Conservation (phyloP, 2,888 invertebrate genomes). For the Ormyrus nitidulus region DNA sequence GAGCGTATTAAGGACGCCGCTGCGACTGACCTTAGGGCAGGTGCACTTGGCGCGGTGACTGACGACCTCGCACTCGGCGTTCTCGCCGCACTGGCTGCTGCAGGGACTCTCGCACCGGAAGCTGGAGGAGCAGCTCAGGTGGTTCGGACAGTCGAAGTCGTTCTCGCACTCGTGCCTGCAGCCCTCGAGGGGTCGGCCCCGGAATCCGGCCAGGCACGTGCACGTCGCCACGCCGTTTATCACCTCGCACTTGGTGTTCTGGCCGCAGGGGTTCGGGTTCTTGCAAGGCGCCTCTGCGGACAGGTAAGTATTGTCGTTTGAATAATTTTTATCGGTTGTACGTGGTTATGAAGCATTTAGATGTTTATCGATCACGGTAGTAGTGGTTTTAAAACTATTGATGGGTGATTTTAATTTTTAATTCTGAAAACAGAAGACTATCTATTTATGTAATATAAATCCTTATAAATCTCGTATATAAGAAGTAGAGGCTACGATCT, state of each 20-base stretch:
- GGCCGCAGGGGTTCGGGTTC: slow-evolving; percentile 88
- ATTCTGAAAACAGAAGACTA: too few relatives aligned
- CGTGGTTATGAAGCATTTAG: too few relatives aligned
- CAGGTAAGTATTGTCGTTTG: too few relatives aligned
- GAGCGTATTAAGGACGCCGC: too few relatives aligned
- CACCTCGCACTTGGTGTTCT: slow-evolving; percentile 88
- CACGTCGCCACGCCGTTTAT: slow-evolving; percentile 87
- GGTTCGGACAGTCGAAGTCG: slow-evolving; percentile 84
- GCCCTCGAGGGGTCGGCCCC: slow-evolving; percentile 86
- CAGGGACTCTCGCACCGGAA: slow-evolving; percentile 88
- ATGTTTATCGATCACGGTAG: too few relatives aligned
- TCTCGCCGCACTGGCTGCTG: slow-evolving; percentile 83
- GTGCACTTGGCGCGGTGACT: slow-evolving; percentile 87
- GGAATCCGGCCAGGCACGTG: slow-evolving; percentile 85
- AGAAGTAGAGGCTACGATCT: too few relatives aligned
- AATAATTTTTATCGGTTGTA: too few relatives aligned
- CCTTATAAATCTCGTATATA: too few relatives aligned
- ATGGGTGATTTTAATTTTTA: too few relatives aligned
- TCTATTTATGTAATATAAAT: too few relatives aligned
- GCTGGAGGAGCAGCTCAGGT: slow-evolving; percentile 83
- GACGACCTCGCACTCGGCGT: slow-evolving; percentile 86
- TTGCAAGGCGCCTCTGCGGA: slow-evolving; percentile 87
- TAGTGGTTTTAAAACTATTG: too few relatives aligned
- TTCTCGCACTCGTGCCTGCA: slow-evolving; percentile 90
- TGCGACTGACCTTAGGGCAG: slow-evolving; percentile 82